phyloP scores from a whole-genome alignment of 1,140 invertebrate genomes.

The Eumaeus atala region DNA sequence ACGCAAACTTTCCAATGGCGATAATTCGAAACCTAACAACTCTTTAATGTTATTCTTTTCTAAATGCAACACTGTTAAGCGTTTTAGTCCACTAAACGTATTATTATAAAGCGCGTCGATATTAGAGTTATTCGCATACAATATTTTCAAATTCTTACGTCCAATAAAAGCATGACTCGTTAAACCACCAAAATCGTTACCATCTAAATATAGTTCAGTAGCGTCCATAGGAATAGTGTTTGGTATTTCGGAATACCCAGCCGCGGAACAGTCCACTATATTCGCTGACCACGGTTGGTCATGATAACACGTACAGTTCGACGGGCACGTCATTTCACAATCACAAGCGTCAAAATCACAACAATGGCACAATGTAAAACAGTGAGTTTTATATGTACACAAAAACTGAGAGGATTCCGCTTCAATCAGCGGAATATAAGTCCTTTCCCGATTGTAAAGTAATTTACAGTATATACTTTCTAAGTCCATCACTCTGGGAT shows the following conservation, averaged over 20 bases:
- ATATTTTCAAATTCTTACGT: slow-evolving; percentile 88
- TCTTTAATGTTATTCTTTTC: slow-evolving; percentile 89
- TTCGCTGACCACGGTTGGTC: slow-evolving; percentile 95
- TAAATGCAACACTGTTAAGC: slow-evolving; percentile 86
- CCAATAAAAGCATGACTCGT: slow-evolving; percentile 93
- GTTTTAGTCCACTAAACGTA: slow-evolving; percentile 89
- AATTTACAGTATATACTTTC: slow-evolving; percentile 93
- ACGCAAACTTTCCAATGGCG: slow-evolving; percentile 84
- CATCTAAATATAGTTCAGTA: slow-evolving; percentile 93
- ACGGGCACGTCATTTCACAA: slow-evolving; percentile 96
- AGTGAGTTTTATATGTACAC: slow-evolving; percentile 93
- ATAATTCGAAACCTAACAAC: slow-evolving; percentile 88
- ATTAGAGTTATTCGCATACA: slow-evolving; percentile 92
- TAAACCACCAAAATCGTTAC: slow-evolving; percentile 90
- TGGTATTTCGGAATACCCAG: slow-evolving; percentile 86
- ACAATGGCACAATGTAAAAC: slow-evolving; percentile 93
- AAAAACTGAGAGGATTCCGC: slow-evolving; percentile 91
- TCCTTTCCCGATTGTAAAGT: slow-evolving; percentile 86
- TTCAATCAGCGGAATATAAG: slow-evolving; percentile 87
- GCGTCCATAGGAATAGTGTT: slow-evolving; percentile 94
- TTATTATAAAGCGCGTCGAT: slow-evolving; percentile 90
- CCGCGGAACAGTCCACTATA: slow-evolving; percentile 91
- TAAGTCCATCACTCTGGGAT: slow-evolving; percentile 92
- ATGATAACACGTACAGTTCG: slow-evolving; percentile 94
- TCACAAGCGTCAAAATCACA: slow-evolving; percentile 96